Evolutionary conservation across 2,797 vertebrate species (phyloP).

Genomic region (Calcarius lapponicus): DNA sequence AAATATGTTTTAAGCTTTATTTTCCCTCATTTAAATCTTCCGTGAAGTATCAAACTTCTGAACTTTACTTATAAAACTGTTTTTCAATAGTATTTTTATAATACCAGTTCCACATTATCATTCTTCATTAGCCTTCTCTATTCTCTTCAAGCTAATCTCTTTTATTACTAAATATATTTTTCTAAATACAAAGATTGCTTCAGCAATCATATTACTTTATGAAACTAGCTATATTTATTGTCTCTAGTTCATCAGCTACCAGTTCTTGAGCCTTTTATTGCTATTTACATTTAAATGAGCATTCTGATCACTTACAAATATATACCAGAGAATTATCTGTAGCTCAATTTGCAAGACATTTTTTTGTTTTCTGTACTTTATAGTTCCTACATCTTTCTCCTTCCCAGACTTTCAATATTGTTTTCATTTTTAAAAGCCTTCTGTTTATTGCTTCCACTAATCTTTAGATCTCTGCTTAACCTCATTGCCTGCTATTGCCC

Average conservation of each 20-base stretch:
- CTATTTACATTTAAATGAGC: not conserved
- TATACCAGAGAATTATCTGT: not conserved
- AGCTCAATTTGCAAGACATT: not conserved
- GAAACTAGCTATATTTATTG: not conserved
- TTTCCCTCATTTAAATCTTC: not conserved
- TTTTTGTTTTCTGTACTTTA: not conserved
- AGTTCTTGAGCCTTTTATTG: not conserved
- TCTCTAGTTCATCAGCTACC: not conserved
- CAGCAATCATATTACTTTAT: not conserved
- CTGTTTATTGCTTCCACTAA: conserved; percentile 64
- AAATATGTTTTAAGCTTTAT: not conserved
- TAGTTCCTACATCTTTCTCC: conserved; percentile 1
- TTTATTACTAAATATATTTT: not conserved
- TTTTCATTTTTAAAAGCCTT: conserved; percentile 60
- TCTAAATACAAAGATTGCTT: not conserved
- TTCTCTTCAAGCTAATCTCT: not conserved
- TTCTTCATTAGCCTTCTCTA: not conserved
- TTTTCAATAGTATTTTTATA: not conserved
- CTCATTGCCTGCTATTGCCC: conserved; percentile 64
- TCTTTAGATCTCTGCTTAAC: conserved; percentile 71
- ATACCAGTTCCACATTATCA: not conserved
- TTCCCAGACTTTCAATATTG: conserved; percentile 15
- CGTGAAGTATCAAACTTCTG: not conserved
- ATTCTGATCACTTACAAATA: not conserved
- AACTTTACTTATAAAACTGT: not conserved